Base-by-base conservation (phyloP, 2,888 invertebrate genomes). In the Andricus quercusramuli region DNA sequence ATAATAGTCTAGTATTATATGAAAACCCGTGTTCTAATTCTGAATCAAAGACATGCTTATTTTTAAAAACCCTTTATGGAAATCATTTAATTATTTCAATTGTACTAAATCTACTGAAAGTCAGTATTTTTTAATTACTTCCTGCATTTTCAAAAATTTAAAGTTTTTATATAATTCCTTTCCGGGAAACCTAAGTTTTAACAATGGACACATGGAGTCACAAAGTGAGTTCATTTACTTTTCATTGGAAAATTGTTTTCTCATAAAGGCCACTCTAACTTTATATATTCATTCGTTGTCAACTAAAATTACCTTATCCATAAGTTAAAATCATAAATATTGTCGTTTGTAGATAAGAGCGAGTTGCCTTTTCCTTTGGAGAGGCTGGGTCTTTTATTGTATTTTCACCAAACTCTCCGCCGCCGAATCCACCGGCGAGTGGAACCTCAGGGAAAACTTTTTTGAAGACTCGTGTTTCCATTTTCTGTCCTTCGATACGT, bases 261-360 rank as follows among this genome's bases (percentile, higher is more conserved):
- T 59, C 22, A 59, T 11, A n/a, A 1, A 22, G 22, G 9, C 59
- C 22, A 64, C 29, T 64, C 15, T 64, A 17, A 17, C 29, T 2
- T 64, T 29, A 64, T 64, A 17, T 15, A 64, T 64, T 17, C 2
- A 11, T 29, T 66, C 29, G 37, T 67, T 67, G 11, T 41, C 22
- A 44, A n/a, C 9, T 67, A n/a, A 22, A 1, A 67, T 67, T 41
- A 64, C n/a, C 80, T 80, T 83, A 86, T 76, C 86, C 88, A 77
- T 91, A 92, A 17, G 91, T 89, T 77, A 91, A 81, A 82, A 91
- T 90, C 85, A 91, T 83, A 83, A 91, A 91, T 77, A 90, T 82
- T 4, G 91, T 90, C 25, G 91, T 89, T 78, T 83, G 86, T 79
- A 13, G 9, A 3, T 59, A 74, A 22, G 74, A 74, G n/a, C 74